Conservation (phyloP, 2,797 vertebrate species). For the Cynodonichthys magdalenae region DNA sequence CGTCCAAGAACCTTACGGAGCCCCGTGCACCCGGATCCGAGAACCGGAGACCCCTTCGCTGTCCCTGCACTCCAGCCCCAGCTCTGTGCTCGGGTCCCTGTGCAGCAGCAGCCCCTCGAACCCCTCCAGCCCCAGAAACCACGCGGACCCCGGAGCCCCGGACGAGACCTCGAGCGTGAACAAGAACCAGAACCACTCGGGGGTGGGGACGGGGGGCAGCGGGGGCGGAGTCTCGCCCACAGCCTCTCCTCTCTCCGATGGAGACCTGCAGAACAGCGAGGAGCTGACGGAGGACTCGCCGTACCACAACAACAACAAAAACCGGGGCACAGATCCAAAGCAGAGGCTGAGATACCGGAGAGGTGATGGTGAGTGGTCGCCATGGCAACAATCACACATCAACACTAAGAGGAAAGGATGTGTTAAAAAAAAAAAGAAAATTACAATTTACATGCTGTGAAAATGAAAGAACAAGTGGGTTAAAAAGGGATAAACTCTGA, state of each 20-base stretch:
- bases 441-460: neutral
- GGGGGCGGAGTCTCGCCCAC: conserved; percentile 45
- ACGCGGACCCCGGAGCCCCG: conserved; percentile 26
- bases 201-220: conserved; percentile 9
- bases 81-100: conserved; percentile 80
- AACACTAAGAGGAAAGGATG: conserved; percentile 6
- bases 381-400: conserved; percentile 32
- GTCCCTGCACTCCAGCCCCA: conserved; percentile 85
- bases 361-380: conserved; percentile 68
- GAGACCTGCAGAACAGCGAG: conserved; percentile 43
- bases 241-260: conserved; percentile 53
- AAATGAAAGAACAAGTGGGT: neutral
- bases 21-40: conserved; percentile 68
- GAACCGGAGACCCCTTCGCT: conserved; percentile 77
- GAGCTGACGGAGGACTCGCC: conserved; percentile 58
- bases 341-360: conserved; percentile 58
- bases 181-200: conserved; percentile 34
- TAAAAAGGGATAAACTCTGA: neutral
- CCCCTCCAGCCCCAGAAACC: conserved; percentile 67
- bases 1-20: conserved; percentile 86
- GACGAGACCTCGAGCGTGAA: neutral
- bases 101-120: conserved; percentile 71
- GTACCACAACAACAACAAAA: conserved; percentile 78
- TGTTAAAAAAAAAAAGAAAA: conserved; percentile 12
- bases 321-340: conserved; percentile 51